Evolutionary conservation across 2,888 invertebrate species (phyloP).

Genomic region (Adelphocoris suturalis): DNA sequence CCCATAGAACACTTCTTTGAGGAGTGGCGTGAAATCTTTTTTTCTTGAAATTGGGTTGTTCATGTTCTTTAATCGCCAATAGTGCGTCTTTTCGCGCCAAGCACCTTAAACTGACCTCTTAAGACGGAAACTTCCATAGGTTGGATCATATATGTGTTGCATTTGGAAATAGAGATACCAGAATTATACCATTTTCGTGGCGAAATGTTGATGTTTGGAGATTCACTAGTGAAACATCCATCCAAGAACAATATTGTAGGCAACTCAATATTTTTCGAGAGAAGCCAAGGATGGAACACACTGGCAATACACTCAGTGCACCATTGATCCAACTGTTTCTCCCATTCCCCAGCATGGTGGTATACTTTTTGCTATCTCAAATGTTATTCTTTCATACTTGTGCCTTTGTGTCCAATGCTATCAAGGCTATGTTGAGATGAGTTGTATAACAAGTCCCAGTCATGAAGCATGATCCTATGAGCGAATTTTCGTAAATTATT

Average conservation of each 20-base stretch:
- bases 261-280: slow-evolving; percentile 75
- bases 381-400: slow-evolving; percentile 74
- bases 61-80: slow-evolving; percentile 76
- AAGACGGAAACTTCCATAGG: slow-evolving; percentile 78
- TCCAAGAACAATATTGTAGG: slow-evolving; percentile 75
- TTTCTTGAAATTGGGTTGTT: slow-evolving; percentile 51
- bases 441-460: no score
- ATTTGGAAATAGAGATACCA: slow-evolving; percentile 78
- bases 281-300: slow-evolving; percentile 75
- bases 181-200: slow-evolving; percentile 77
- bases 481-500: no score
- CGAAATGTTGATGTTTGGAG: slow-evolving; percentile 78
- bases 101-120: slow-evolving; percentile 77
- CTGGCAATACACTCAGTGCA: slow-evolving; percentile 74
- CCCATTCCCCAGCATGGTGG: slow-evolving; percentile 75
- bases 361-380: slow-evolving; percentile 72
- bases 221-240: slow-evolving; percentile 76
- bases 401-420: no score
- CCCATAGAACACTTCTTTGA: slow-evolving; percentile 74
- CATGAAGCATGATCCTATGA: no score
- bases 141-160: slow-evolving; percentile 78
- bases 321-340: slow-evolving; percentile 75
- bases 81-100: slow-evolving; percentile 77
- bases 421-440: no score
- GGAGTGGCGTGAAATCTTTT: slow-evolving; percentile 62